Percentiles rank a stretch among this genome's conserved stretches.
Evolutionary conservation across 2,797 vertebrate species (phyloP).

Genomic region (Alcedo atthis): DNA sequence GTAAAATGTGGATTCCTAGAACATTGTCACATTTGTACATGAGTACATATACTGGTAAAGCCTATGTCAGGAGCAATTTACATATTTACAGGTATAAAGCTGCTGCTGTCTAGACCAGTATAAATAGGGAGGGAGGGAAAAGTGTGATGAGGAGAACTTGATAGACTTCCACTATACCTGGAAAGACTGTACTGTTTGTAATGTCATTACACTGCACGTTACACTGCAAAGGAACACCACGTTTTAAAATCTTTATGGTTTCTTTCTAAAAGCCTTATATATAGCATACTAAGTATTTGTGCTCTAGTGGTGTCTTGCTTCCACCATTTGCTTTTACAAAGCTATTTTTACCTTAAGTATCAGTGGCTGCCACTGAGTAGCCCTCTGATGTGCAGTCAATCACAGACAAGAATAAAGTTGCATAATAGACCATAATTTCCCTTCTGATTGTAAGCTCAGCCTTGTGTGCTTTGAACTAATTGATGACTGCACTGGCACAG

Average conservation of each 20-base stretch:
- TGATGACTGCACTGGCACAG: conserved; percentile 27
- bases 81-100: background rate
- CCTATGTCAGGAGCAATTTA: background rate
- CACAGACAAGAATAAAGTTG: conserved; percentile 41
- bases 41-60: background rate
- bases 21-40: background rate
- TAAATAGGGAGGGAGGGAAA: background rate
- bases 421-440: conserved; percentile 53
- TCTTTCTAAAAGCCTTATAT: background rate
- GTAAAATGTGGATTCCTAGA: background rate
- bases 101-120: background rate
- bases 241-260: background rate
- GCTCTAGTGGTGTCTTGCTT: background rate
- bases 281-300: background rate
- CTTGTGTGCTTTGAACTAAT: conserved; percentile 18
- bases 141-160: background rate
- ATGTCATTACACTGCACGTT: background rate
- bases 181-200: background rate
- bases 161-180: background rate
- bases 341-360: conserved; percentile 43
- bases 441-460: conserved; percentile 29
- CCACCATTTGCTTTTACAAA: conserved; percentile 12
- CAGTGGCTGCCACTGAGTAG: background rate
- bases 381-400: conserved; percentile 45
- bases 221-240: background rate